These are phyloP conservation scores for Brachypodius melanocephalos DNA, from an alignment of 2,113 vertebrate genomes.

Conservation along the genomic window DNA sequence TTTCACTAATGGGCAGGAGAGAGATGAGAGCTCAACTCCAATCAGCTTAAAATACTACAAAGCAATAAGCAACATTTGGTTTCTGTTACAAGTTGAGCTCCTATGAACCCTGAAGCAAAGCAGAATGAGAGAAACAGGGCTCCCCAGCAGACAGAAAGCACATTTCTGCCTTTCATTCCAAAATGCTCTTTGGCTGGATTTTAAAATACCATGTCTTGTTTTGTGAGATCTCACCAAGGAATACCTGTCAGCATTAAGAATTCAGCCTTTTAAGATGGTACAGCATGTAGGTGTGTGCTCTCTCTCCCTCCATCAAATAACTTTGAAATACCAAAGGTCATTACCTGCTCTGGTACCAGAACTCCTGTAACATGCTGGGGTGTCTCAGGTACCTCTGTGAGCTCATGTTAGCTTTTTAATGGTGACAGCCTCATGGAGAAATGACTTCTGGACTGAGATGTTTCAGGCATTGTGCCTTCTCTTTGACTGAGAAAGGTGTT, in stretches of 20 bases:
- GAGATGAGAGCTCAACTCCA: background rate
- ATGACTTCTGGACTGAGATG: background rate
- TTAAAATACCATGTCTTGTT: background rate
- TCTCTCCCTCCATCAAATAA: background rate
- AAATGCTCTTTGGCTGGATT: background rate
- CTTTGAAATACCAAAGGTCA: slow-evolving; percentile 44
- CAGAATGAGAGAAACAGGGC: background rate
- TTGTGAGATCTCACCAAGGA: background rate
- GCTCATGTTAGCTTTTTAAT: background rate
- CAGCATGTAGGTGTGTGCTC: background rate
- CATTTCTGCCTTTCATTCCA: background rate
- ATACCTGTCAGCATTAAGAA: slow-evolving; percentile 29
- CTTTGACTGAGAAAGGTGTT: background rate
- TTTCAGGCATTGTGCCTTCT: background rate
- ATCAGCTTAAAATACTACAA: background rate
- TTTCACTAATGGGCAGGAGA: background rate
- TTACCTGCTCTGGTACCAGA: background rate
- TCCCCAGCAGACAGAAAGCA: background rate
- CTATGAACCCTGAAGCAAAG: background rate
- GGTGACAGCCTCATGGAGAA: background rate
- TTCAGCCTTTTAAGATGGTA: background rate
- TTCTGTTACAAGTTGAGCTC: background rate
- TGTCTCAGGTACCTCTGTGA: background rate
- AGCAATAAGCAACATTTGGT: background rate
- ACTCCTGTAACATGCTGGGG: background rate